A percentile compares a stretch with the other conserved stretches of the same genome.
phyloP scores from a whole-genome alignment of 1,140 invertebrate genomes.

The Formica selysi region DNA sequence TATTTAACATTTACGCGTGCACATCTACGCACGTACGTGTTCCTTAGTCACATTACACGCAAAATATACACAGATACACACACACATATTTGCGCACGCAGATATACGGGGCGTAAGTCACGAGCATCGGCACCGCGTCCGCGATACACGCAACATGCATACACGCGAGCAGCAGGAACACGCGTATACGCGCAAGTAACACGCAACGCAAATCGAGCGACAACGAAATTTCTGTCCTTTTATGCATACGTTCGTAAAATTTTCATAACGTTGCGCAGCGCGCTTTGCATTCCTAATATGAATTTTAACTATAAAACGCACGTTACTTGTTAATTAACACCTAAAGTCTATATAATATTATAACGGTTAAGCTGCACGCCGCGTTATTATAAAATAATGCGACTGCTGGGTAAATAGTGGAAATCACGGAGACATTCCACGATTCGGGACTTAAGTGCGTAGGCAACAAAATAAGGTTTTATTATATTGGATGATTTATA shows the following conservation, averaged over 20 bases:
- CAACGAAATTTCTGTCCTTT: slow-evolving; percentile 82
- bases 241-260: slow-evolving; percentile 65
- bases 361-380: slow-evolving; percentile 77
- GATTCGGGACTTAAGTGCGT: slow-evolving; percentile 85
- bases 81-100: background rate
- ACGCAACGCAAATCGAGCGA: slow-evolving; percentile 76
- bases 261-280: slow-evolving; percentile 26
- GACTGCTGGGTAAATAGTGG: slow-evolving; percentile 77
- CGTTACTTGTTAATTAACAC: slow-evolving; percentile 83
- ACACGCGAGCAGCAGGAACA: background rate
- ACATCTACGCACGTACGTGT: slow-evolving; percentile 28
- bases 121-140: background rate
- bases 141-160: slow-evolving; percentile 13
- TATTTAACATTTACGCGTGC: slow-evolving; percentile 64
- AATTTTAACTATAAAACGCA: slow-evolving; percentile 81
- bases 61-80: background rate
- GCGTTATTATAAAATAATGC: slow-evolving; percentile 76
- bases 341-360: slow-evolving; percentile 81
- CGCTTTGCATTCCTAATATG: slow-evolving; percentile 79
- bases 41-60: background rate
- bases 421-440: slow-evolving; percentile 86
- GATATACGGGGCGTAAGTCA: background rate
- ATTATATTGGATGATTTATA: slow-evolving; percentile 82
- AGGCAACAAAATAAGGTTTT: slow-evolving; percentile 73
- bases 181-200: background rate